Base-by-base conservation (phyloP, 2,797 vertebrate genomes). In the Acanthiza pusilla region DNA sequence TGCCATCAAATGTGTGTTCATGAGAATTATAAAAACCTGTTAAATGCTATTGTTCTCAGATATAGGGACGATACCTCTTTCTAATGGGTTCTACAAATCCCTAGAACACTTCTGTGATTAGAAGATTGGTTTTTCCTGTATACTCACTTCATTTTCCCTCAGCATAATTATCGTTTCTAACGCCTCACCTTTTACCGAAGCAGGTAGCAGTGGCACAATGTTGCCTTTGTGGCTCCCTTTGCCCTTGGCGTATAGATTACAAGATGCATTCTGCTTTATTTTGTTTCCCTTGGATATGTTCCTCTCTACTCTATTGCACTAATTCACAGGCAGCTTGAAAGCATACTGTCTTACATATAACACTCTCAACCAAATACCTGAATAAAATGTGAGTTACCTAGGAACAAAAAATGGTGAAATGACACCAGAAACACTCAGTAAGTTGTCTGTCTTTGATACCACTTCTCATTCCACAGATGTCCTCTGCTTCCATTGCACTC, bases 401-500 rank as follows among this genome's bases (percentile, higher is more conserved):
- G 75, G 90, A 95, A 95, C 88, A 93, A 96, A 87, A 93, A 94
- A 95, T 88, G 91, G 91, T 85, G 88, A 93, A 94, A 92, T 54
- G 90, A 94, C 66, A 93, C 94, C 88, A 85, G 47, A 82, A 92
- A 40, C 2, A 6, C 54, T 89, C 78, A 43, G 71, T 79, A 79
- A 75, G 11, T 85, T 80, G 57, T 42, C 50, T 85, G 68, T 83
- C 78, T 89, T 89, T 84, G 66, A 94, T 81, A 82, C 67, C 27
- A 61, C 74, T 30, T 76, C 74, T n/a, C 40, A 77, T 95, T 95
- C 38, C 81, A 89, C 95, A 93, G 70, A 82, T 87, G 90, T 79
- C 57, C 71, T 93, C 38, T 89, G 22, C 78, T 94, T 91, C 67
- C 91, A 57, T 65, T 79, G 74, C 90, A 70, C 48, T 78, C 76